Evolutionary conservation across 2,113 vertebrate genomes (phyloP), one percentile per base, ranked within the genome.

Genomic region (Syngnathus typhle): DNA sequence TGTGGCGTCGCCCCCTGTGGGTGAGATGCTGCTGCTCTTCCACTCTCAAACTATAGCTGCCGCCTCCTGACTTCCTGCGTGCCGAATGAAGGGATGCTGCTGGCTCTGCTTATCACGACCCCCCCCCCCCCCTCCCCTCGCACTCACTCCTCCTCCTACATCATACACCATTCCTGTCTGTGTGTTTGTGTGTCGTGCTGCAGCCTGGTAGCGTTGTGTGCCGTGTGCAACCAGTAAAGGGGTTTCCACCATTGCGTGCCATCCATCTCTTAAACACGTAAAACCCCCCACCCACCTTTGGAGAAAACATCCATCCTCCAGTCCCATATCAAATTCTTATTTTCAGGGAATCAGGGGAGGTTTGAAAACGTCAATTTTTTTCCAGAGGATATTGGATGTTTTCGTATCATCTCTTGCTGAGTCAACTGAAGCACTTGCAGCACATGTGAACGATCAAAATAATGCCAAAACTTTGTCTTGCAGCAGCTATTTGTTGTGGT

Each of bases 221-320:
- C 86, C 82, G 88, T 88, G 88, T 86, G 88, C 88, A 88, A 74
- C 74, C 81, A 76, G 74, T 82, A 74, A 83, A 77, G 86, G 88
- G 86, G 82, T 86, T 88, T 86, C 88, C 86, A 75, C 73, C 76
- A 32, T 63, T 67, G 44, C 32, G 43, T 13, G 1, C 70, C 68
- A 61, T 65, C 39, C 60, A 18, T 68, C 60, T 5, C 41, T 52
- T 71, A 23, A 44, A 38, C 38, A 61, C 21, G 19, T 60, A 6
- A 18, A 55, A 61, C 18, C 23, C 21, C 10, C 36, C n/a, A 10
- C 52, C 21, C 21, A 27, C 52, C 10, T 55, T 27, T 55, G n/a
- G 51, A 52, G 51, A 52, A 1, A 52, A 38, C 10, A 65, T 49
- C 54, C 9, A 55, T 51, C 54, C 10, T 44, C 4, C 38, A 62